Conservation (phyloP, 2,113 vertebrate genomes). For the Corythornis vintsioides region DNA sequence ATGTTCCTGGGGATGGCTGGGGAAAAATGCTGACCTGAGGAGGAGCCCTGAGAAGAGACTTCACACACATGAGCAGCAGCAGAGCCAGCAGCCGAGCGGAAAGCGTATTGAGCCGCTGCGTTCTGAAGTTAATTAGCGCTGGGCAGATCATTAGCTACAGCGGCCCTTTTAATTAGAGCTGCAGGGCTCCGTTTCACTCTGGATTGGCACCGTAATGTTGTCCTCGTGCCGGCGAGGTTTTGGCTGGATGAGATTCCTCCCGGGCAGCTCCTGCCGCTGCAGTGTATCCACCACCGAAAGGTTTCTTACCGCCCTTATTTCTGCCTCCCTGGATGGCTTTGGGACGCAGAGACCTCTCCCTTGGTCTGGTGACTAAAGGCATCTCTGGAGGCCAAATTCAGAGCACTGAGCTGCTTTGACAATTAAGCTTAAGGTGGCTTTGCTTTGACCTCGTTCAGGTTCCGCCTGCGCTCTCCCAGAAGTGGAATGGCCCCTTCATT, state of each 20-base stretch:
- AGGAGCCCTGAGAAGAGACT: neutral
- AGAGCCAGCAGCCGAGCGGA: neutral
- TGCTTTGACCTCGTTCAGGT: slow-evolving; percentile 63
- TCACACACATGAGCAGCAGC: neutral
- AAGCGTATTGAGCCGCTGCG: neutral
- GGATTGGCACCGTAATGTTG: neutral
- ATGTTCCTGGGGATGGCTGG: accelerated
- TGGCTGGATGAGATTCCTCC: neutral
- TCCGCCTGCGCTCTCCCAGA: slow-evolving; percentile 16
- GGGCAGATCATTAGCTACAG: slow-evolving; percentile 62
- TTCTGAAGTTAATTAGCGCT: slow-evolving; percentile 59
- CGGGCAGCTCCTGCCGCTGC: neutral
- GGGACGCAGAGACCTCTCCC: slow-evolving; percentile 26
- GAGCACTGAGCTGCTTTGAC: slow-evolving; percentile 17
- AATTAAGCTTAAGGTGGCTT: slow-evolving; percentile 66
- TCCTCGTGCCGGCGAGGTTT: neutral
- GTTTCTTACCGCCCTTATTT: neutral
- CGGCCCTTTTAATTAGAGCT: slow-evolving; percentile 61
- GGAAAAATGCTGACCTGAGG: neutral
- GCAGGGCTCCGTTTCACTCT: neutral
- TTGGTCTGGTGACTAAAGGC: slow-evolving; percentile 22
- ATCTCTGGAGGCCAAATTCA: slow-evolving; percentile 57
- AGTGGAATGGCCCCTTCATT: slow-evolving; percentile 24
- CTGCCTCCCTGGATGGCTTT: neutral
- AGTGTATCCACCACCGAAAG: neutral